These are phyloP conservation scores for Callocephalon fimbriatum DNA, from an alignment of 2,113 vertebrate genomes.

Conservation along the genomic window DNA sequence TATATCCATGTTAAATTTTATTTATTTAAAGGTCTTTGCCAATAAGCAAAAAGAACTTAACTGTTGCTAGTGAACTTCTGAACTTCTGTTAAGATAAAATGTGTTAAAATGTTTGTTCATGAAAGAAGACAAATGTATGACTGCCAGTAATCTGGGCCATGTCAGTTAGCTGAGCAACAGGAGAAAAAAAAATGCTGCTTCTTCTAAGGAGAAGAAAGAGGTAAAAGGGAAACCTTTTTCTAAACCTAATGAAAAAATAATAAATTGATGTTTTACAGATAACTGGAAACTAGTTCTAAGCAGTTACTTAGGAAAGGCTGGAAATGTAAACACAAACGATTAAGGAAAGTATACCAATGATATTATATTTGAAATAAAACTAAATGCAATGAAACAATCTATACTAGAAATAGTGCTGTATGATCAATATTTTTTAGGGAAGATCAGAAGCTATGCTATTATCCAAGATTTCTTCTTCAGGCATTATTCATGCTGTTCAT, in stretches of 20 bases:
- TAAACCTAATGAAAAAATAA: slow-evolving; percentile 14
- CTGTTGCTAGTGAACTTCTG: not conserved
- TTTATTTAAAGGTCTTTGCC: not conserved
- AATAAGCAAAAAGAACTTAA: not conserved
- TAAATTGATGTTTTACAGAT: not conserved
- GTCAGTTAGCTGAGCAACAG: not conserved
- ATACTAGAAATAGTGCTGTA: not conserved
- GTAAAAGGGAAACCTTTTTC: not conserved
- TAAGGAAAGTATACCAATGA: not conserved
- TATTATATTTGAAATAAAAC: not conserved
- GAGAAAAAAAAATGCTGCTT: not conserved
- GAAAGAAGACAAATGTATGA: not conserved
- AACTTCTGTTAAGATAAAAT: not conserved
- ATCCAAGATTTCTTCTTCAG: not conserved
- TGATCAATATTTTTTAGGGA: not conserved
- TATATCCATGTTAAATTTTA: slow-evolving; percentile 3
- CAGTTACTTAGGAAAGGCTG: not conserved
- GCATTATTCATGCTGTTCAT: not conserved
- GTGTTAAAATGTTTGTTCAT: not conserved
- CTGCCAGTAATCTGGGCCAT: not conserved
- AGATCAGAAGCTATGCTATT: slow-evolving; percentile 2
- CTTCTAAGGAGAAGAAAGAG: not conserved
- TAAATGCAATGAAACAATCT: not conserved
- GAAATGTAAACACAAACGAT: not conserved
- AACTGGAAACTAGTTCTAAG: not conserved